phyloP scores from a whole-genome alignment of 2,113 vertebrate genomes.

The Felis chaus region DNA sequence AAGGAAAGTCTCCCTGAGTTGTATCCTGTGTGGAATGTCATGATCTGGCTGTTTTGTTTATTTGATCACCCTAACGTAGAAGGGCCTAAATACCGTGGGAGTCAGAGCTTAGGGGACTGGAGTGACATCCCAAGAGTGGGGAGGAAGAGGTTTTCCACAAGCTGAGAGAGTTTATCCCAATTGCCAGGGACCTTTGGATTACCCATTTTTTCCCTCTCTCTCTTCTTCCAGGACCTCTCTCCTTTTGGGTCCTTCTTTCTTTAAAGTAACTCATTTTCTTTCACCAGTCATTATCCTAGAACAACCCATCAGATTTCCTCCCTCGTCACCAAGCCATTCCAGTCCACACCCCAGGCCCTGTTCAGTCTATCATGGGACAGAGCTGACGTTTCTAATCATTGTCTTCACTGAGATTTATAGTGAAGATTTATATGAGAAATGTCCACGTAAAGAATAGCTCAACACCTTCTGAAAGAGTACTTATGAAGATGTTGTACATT shows the following conservation, averaged over 20 bases:
- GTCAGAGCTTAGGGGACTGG: neutral
- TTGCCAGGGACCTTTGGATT: neutral
- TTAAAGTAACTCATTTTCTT: neutral
- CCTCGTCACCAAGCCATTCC: neutral
- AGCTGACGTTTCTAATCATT: neutral
- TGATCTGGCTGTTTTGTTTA: neutral
- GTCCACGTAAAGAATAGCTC: neutral
- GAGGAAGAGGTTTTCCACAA: neutral
- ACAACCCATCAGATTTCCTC: neutral
- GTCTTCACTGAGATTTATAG: neutral
- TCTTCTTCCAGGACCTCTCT: neutral
- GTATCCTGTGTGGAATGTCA: neutral
- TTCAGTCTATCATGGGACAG: neutral
- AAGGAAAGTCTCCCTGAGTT: neutral
- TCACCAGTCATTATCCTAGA: neutral
- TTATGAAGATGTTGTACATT: neutral
- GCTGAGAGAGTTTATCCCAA: neutral
- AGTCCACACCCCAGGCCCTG: neutral
- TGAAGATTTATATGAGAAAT: neutral
- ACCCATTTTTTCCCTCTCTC: neutral
- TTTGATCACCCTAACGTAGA: neutral
- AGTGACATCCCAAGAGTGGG: neutral
- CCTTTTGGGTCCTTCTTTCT: neutral
- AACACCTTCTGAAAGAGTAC: neutral
- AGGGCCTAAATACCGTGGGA: rapidly evolving